phyloP scores from a whole-genome alignment of 2,113 vertebrate species.

The Lichenostomus cassidix region DNA sequence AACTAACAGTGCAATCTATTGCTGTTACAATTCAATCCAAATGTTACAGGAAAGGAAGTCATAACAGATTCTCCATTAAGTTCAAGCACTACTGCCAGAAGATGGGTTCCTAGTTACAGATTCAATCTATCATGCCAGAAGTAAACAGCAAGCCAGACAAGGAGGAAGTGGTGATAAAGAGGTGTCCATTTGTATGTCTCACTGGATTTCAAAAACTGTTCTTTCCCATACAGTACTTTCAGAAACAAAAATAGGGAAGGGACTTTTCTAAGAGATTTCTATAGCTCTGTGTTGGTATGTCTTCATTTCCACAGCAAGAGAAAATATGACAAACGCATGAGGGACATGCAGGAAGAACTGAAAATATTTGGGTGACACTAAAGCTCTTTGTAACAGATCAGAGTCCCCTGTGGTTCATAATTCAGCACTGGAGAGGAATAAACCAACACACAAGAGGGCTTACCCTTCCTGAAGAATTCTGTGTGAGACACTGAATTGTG shows the following conservation, averaged over 20 bases:
- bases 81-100: not conserved
- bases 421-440: not conserved
- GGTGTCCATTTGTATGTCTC: not conserved
- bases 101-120: not conserved
- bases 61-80: not conserved
- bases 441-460: not conserved
- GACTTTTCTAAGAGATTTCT: not conserved
- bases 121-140: not conserved
- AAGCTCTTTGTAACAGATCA: not conserved
- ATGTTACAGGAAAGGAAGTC: not conserved
- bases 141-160: not conserved
- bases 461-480: not conserved
- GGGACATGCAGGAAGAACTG: not conserved
- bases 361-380: not conserved
- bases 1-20: not conserved
- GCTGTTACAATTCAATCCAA: not conserved
- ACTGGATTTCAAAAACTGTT: not conserved
- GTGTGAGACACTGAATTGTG: not conserved
- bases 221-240: not conserved
- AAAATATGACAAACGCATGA: not conserved
- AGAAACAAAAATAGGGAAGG: not conserved
- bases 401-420: not conserved
- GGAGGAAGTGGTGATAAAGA: not conserved
- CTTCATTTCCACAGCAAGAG: not conserved
- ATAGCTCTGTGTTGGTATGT: not conserved